Percentiles rank a stretch among this genome's conserved stretches.
Conservation (phyloP, 2,113 vertebrate genomes). For the Agapornis roseicollis region DNA sequence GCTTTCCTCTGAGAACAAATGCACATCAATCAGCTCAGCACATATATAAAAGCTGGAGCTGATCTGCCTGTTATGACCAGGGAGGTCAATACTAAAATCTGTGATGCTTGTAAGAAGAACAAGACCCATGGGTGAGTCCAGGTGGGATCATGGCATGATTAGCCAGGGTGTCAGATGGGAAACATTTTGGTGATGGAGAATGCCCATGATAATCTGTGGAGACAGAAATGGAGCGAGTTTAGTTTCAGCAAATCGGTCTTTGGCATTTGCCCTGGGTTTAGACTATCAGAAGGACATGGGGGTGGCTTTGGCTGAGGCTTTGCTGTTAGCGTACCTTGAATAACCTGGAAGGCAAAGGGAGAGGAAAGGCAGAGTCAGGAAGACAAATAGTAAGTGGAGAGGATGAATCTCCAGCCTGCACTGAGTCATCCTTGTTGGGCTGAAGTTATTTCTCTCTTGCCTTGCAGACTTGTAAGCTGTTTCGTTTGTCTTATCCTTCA, state of each 20-base stretch:
- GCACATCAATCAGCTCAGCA: not conserved
- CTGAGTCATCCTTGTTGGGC: not conserved
- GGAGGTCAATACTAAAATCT: not conserved
- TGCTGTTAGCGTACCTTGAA: not conserved
- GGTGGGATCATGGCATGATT: accelerated
- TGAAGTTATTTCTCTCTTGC: not conserved
- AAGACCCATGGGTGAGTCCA: not conserved
- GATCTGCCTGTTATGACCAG: not conserved
- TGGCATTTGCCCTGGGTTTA: not conserved
- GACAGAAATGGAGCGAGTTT: not conserved
- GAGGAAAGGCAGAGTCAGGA: not conserved
- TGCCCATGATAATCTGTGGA: not conserved
- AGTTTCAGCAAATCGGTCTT: not conserved
- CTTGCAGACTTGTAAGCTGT: not conserved
- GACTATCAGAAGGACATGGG: not conserved
- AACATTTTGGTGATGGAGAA: not conserved
- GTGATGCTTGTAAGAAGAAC: not conserved
- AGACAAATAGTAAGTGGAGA: not conserved
- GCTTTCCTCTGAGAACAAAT: not conserved
- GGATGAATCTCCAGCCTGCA: not conserved
- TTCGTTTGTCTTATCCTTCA: not conserved
- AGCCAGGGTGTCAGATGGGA: not conserved
- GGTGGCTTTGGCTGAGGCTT: not conserved
- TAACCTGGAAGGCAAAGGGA: not conserved
- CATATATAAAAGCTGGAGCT: not conserved